Base-by-base conservation (phyloP, 2,888 invertebrate species). In the Bibio marci region DNA sequence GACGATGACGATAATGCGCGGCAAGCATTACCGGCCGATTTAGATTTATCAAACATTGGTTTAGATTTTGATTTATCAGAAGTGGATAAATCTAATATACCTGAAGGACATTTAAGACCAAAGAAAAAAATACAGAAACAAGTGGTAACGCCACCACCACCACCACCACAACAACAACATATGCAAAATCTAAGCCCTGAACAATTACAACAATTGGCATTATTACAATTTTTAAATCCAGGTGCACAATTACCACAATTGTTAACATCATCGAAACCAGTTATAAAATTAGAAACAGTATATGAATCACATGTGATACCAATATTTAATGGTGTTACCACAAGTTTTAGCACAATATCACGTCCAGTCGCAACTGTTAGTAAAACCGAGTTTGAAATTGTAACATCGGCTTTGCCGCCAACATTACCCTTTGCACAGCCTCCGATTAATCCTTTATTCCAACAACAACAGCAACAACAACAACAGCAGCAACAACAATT, bases 241-340 rank as follows among this genome's bases (percentile, higher is more conserved):
- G 71, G 69, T 3, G 52, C 55, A 3, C 70, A 69, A 4, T 71
- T 71, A 44, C 73, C 73, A 42, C 75, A 74, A 2, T 77, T 76
- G 51, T 71, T 85, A 31, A 82, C 85, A 2, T 80, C 81, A 1
- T 82, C 85, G 0, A 76, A 76, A 44, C 85, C 86, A 1, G 65
- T 86, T 8, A 53, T 82, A 10, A 76, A 74, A 55, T 64, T 77
- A 17, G 81, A 85, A 54, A 86, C 86, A 0, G 58, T 86, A 11
- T 86, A 78, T 57, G 83, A 86, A 55, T 80, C 85, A 0, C 82
- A 82, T 52, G 73, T 86, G 0, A 74, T 87, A 41, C 86, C 86
- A 1, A 62, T 86, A 10, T 71, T 79, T 31, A 78, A 79, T 52
- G 82, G 80, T 3, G 74, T 73, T 38, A 77, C 71, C 47, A 86